A percentile compares a stretch with the other conserved stretches of the same genome.
phyloP scores from a whole-genome alignment of 2,888 invertebrate genomes.

The Apoda limacodes region DNA sequence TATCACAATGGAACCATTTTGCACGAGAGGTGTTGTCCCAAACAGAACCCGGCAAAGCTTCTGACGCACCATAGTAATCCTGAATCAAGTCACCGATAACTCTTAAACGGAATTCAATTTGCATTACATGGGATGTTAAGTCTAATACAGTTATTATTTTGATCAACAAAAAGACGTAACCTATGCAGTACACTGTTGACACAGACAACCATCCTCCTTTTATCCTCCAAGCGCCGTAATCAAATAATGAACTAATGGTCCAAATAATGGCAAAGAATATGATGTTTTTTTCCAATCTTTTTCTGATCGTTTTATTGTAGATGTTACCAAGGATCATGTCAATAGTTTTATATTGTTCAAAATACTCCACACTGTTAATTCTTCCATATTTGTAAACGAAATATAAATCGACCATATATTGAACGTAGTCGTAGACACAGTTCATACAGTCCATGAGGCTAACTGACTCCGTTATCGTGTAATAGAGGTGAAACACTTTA shows the following conservation, averaged over 20 bases:
- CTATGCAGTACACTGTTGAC: slow-evolving; percentile 27
- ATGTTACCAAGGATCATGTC: slow-evolving; percentile 33
- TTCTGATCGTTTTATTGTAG: slow-evolving; percentile 25
- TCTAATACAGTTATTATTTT: slow-evolving; percentile 45
- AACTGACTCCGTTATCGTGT: too few species aligned
- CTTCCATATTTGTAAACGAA: slow-evolving; percentile 40
- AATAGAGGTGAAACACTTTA: too few species aligned
- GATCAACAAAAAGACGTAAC: slow-evolving; percentile 39
- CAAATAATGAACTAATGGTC: slow-evolving; percentile 28
- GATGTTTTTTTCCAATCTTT: slow-evolving; percentile 27
- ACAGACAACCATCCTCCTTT: slow-evolving; percentile 26
- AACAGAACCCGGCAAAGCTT: slow-evolving; percentile 5
- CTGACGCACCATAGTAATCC: slow-evolving; percentile 22
- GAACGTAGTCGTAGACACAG: slow-evolving; percentile 35
- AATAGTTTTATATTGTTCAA: slow-evolving; percentile 34
- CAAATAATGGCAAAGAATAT: slow-evolving; percentile 28
- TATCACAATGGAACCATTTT: slow-evolving; percentile 29
- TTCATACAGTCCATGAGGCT: slow-evolving; percentile 38
- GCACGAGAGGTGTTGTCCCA: slow-evolving; percentile 26
- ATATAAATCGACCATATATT: slow-evolving; percentile 40
- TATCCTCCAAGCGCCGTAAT: slow-evolving; percentile 35
- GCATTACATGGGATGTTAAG: slow-evolving; percentile 38
- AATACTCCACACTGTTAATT: slow-evolving; percentile 32
- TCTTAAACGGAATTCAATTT: slow-evolving; percentile 35
- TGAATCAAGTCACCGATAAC: slow-evolving; percentile 32